These are phyloP conservation scores for Lottia scabra DNA, from an alignment of 2,888 invertebrate species.

Conservation along the genomic window DNA sequence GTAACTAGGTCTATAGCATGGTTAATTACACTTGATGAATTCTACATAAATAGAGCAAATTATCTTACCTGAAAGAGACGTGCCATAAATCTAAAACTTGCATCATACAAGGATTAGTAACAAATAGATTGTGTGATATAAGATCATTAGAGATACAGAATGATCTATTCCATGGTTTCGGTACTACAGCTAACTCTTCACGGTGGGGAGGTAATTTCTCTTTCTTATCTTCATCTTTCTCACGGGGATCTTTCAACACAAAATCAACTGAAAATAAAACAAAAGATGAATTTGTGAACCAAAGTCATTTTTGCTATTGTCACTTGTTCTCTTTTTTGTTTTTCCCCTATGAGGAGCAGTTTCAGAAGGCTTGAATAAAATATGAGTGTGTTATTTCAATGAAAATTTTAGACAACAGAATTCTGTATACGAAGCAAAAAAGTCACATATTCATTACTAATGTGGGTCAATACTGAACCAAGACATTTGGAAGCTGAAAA, in stretches of 20 bases:
- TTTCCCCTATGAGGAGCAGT: too few species aligned
- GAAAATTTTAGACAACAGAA: too few species aligned
- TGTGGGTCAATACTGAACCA: too few species aligned
- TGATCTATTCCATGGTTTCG: slow-evolving; percentile 78
- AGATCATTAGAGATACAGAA: slow-evolving; percentile 72
- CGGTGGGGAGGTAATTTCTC: slow-evolving; percentile 66
- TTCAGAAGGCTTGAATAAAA: too few species aligned
- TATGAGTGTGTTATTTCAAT: too few species aligned
- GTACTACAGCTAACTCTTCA: slow-evolving; percentile 75
- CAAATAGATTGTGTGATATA: slow-evolving; percentile 77
- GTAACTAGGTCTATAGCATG: too few species aligned
- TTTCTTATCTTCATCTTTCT: slow-evolving; percentile 64
- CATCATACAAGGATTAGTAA: slow-evolving; percentile 85
- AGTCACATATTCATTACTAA: too few species aligned
- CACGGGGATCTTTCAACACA: slow-evolving; percentile 82
- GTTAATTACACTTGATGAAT: not conserved
- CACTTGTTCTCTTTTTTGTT: too few species aligned
- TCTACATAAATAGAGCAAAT: not conserved
- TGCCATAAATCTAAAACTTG: slow-evolving; percentile 85
- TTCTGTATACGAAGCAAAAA: too few species aligned
- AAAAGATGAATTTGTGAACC: too few species aligned
- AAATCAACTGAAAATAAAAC: slow-evolving; percentile 78
- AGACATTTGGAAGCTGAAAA: not conserved
- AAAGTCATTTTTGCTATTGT: too few species aligned
- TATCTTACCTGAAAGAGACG: slow-evolving; percentile 75